These are phyloP conservation scores for Channallabes apus DNA, from an alignment of 2,797 vertebrate species.

Conservation along the genomic window DNA sequence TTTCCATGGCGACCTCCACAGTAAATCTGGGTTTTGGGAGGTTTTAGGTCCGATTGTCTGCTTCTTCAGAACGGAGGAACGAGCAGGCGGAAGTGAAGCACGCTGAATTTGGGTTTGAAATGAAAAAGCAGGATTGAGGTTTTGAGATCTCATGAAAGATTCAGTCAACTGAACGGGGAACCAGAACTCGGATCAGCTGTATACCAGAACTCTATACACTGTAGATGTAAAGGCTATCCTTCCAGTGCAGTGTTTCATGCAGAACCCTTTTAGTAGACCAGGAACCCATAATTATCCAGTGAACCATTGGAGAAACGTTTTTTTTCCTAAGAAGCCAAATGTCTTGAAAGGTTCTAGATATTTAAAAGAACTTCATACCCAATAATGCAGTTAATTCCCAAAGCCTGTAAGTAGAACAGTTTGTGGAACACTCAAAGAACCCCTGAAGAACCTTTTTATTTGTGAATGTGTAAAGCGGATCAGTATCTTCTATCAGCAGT, in stretches of 20 bases:
- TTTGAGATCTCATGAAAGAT: constrained; percentile 25
- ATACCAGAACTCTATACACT: no score
- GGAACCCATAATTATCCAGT: background rate
- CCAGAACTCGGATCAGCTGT: background rate
- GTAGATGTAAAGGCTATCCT: background rate
- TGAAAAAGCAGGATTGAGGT: background rate
- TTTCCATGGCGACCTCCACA: constrained; percentile 76
- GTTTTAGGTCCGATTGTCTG: constrained; percentile 66
- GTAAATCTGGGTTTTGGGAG: constrained; percentile 64
- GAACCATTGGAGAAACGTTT: background rate
- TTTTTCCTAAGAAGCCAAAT: background rate
- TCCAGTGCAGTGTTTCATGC: background rate
- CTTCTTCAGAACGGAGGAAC: constrained; percentile 74
- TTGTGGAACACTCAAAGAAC: background rate
- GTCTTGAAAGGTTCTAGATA: background rate
- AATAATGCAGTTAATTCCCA: background rate
- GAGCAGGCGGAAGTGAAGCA: constrained; percentile 55
- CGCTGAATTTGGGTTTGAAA: constrained; percentile 11
- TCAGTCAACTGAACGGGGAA: constrained; percentile 25
- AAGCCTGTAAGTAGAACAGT: background rate
- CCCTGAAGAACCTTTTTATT: background rate
- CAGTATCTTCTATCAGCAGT: background rate
- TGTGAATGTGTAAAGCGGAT: background rate
- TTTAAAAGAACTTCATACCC: background rate
- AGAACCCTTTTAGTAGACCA: background rate